These are phyloP conservation scores for Hippoglossus hippoglossus DNA, from an alignment of 2,797 vertebrate species.

Conservation along the genomic window DNA sequence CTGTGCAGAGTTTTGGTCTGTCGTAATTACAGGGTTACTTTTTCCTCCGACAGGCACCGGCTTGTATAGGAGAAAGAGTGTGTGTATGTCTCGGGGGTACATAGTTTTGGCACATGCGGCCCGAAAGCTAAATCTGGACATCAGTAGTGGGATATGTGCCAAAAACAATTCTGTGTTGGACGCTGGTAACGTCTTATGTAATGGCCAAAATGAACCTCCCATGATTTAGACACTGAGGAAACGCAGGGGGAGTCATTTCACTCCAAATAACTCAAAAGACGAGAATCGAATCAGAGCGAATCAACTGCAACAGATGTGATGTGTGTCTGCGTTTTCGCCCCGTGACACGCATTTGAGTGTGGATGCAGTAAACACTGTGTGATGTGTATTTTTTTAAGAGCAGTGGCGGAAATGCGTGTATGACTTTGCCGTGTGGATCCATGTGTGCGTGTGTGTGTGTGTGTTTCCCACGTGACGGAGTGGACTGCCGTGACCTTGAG, in stretches of 20 bases:
- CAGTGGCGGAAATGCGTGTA: not conserved
- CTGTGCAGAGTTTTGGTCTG: slow-evolving; percentile 24
- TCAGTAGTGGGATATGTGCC: slow-evolving; percentile 66
- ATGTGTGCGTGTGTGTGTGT: not conserved
- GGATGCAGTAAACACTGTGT: not conserved
- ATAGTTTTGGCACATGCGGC: slow-evolving; percentile 41
- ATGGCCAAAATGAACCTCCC: slow-evolving; percentile 47
- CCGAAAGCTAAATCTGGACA: slow-evolving; percentile 70
- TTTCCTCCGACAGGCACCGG: slow-evolving; percentile 45
- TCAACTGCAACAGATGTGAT: not conserved
- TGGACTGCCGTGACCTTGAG: slow-evolving; percentile 9
- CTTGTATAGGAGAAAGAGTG: slow-evolving; percentile 46
- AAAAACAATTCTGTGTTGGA: slow-evolving; percentile 51
- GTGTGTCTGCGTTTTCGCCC: not conserved
- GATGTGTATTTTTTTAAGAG: not conserved
- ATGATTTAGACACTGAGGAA: slow-evolving; percentile 44
- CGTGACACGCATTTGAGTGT: not conserved
- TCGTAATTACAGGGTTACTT: slow-evolving; percentile 65
- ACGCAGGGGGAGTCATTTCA: slow-evolving; percentile 21
- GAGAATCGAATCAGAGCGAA: not conserved
- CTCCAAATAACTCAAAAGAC: slow-evolving; percentile 1
- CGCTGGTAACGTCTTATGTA: slow-evolving; percentile 51
- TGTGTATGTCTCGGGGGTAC: slow-evolving; percentile 40
- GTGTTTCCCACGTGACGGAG: slow-evolving; percentile 10
- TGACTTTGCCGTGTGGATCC: not conserved